phyloP scores from a whole-genome alignment of 2,888 invertebrate genomes.

The Esperia sulphurella region DNA sequence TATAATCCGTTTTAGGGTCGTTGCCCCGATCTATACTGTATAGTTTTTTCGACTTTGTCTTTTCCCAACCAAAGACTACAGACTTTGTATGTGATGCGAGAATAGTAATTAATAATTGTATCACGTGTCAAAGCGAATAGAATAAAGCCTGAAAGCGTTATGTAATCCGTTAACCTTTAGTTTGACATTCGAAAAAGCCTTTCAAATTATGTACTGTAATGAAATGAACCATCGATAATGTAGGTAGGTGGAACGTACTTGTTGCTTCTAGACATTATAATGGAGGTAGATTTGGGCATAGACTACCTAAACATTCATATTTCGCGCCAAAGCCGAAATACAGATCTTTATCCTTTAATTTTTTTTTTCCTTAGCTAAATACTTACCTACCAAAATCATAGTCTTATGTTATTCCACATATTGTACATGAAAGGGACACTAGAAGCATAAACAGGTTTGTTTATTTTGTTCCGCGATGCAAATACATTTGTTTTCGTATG shows the following conservation, averaged over 20 bases:
- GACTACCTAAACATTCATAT: neutral
- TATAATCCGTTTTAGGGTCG: slow-evolving; percentile 64
- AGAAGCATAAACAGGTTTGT: too few relatives aligned
- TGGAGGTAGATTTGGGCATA: slow-evolving; percentile 8
- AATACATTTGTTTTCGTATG: too few relatives aligned
- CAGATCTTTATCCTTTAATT: too few relatives aligned
- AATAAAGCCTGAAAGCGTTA: slow-evolving; percentile 38
- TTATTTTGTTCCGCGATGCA: too few relatives aligned
- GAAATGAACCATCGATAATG: too few relatives aligned
- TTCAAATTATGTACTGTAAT: slow-evolving; percentile 28
- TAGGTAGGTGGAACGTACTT: slow-evolving; percentile 24
- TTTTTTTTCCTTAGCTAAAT: too few relatives aligned
- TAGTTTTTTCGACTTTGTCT: neutral
- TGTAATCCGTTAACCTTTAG: slow-evolving; percentile 65
- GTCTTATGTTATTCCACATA: too few relatives aligned
- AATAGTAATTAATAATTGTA: slow-evolving; percentile 54
- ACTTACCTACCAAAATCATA: too few relatives aligned
- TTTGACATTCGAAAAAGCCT: slow-evolving; percentile 63
- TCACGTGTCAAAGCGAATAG: slow-evolving; percentile 46
- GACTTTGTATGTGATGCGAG: neutral
- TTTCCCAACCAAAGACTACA: too few relatives aligned
- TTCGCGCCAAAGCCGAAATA: too few relatives aligned
- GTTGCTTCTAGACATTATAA: slow-evolving; percentile 41
- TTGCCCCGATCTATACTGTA: slow-evolving; percentile 39
- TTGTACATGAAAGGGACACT: too few relatives aligned